These are phyloP conservation scores for Dinocampus coccinellae DNA, from an alignment of 2,888 invertebrate species.

Conservation along the genomic window DNA sequence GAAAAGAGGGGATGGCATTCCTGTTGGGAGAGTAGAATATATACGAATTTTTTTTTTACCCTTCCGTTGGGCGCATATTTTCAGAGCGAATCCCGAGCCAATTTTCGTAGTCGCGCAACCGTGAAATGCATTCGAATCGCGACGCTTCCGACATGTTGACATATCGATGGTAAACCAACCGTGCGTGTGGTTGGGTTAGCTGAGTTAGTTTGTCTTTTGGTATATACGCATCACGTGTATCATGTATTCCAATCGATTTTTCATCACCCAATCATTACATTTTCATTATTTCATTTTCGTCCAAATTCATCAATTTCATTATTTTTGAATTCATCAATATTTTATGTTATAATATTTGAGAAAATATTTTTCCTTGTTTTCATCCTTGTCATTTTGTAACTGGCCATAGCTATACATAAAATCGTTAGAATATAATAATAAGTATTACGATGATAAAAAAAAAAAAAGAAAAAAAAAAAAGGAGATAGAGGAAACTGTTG, in stretches of 20 bases:
- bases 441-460: too few species aligned
- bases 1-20: not conserved
- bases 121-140: conserved; percentile 51
- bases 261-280: conserved; percentile 2
- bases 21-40: not conserved
- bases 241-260: conserved; percentile 12
- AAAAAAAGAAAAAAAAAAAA: not conserved
- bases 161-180: conserved; percentile 40
- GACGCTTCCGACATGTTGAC: conserved; percentile 39
- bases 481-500: conserved; percentile 10
- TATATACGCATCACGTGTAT: not conserved
- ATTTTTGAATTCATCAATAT: not conserved
- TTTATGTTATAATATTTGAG: too few species aligned
- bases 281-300: not conserved
- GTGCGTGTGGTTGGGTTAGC: conserved; percentile 36
- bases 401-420: too few species aligned
- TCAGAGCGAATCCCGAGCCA: conserved; percentile 40
- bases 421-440: too few species aligned
- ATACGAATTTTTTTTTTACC: conserved; percentile 20
- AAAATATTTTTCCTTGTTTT: too few species aligned
- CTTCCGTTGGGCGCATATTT: conserved; percentile 31
- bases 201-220: conserved; percentile 28
- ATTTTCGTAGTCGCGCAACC: conserved; percentile 49
- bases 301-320: not conserved
- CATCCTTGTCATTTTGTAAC: too few species aligned